Base-by-base conservation (phyloP, 2,797 vertebrate genomes). In the Scolopax rusticola region DNA sequence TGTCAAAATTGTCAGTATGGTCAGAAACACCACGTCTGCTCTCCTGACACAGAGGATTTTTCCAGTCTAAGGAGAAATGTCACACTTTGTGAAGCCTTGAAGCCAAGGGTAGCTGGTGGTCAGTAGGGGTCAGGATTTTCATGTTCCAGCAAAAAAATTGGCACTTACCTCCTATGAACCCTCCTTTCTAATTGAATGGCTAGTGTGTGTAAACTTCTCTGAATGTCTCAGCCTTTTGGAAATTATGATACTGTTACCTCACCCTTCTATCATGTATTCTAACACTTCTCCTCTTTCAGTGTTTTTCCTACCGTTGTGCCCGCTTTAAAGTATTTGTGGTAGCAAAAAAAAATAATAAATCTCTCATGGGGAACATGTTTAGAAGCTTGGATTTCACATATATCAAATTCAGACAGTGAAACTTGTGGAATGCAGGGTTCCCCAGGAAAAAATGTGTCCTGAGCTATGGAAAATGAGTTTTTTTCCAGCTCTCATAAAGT, bases 291-390 rank as follows among this genome's bases (percentile, higher is more conserved):
- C 33, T 83, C 30, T 68, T 90, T 15, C 43, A 69, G 47, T 68
- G n/a, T 71, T 92, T 89, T 95, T 96, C 76, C 45, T 86, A 56
- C 45, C 3, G 0, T 69, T 77, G 61, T 91, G 79, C 53, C 60
- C 84, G 33, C 38, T 93, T 93, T 69, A 88, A 95, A 90, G 30
- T 71, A 89, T 84, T 94, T 94, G 51, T 69, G 65, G 87, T 57
- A 84, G 79, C 8, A 61, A 86, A 91, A 77, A 45, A 50, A 57
- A 53, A 45, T 14, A 10, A 32, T 3, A 11, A 38, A 60, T 54
- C 15, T 64, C 40, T 89, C 27, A 40, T 14, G 12, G 53, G 63
- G 53, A 94, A 65, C 43, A 48, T 0, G 4, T 64, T 87, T 81
- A 61, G 59, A 91, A 82, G 43, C n/a, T 84, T 89, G 59, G 65